phyloP scores from a whole-genome alignment of 2,888 invertebrate species.

The Sinopyrophorus schimmeli region DNA sequence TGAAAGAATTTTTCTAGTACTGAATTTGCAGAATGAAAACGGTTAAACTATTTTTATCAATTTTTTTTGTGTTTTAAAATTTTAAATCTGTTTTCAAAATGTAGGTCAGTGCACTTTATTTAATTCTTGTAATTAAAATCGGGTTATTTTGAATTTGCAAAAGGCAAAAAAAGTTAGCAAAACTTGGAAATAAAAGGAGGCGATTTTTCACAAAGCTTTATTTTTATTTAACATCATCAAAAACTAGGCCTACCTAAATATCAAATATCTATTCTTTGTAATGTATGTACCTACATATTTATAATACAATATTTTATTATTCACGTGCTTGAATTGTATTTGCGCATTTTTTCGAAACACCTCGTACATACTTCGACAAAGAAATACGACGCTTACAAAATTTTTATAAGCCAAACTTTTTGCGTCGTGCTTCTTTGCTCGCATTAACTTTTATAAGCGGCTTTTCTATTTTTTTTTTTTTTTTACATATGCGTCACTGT shows the following conservation, averaged over 20 bases:
- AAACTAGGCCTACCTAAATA: constrained; percentile 58
- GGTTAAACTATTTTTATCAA: no score
- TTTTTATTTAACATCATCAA: constrained; percentile 57
- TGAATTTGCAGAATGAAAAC: no score
- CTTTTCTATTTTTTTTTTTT: no score
- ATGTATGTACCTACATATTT: constrained; percentile 52
- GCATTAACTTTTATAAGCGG: constrained; percentile 31
- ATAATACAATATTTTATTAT: constrained; percentile 51
- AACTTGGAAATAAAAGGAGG: constrained; percentile 32
- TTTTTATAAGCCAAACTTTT: not conserved
- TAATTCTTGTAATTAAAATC: no score
- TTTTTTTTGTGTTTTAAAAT: no score
- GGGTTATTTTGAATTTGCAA: no score
- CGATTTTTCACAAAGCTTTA: constrained; percentile 55
- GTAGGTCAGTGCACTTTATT: no score
- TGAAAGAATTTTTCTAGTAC: no score
- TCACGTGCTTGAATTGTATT: constrained; percentile 34
- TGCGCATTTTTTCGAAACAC: constrained; percentile 44
- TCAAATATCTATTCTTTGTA: constrained; percentile 56
- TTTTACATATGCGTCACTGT: no score
- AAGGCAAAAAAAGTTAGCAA: no score
- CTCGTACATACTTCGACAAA: constrained; percentile 47
- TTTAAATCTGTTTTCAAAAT: no score
- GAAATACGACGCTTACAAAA: constrained; percentile 16
- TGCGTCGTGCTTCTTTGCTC: constrained; percentile 14